These are phyloP conservation scores for Morpho deidamia DNA, from an alignment of 2,888 invertebrate species.

Conservation along the genomic window DNA sequence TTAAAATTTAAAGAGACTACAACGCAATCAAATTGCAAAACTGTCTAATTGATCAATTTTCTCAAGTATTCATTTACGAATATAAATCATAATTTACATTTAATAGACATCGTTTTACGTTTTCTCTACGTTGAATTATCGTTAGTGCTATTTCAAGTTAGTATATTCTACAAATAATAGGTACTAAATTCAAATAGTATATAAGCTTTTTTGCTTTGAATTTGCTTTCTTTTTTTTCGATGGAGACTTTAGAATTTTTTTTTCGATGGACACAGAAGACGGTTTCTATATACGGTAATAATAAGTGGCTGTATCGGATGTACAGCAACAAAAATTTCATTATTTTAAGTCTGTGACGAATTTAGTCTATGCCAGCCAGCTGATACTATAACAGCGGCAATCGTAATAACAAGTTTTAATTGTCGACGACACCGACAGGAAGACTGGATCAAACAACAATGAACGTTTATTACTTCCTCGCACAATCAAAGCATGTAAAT, in stretches of 20 bases:
- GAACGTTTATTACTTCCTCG: slow-evolving; percentile 29
- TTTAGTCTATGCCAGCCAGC: slow-evolving; percentile 35
- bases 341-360: background rate
- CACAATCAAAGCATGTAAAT: slow-evolving; percentile 2
- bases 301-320: too few species aligned
- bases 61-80: background rate
- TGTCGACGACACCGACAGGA: slow-evolving; percentile 39
- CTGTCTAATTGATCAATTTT: background rate
- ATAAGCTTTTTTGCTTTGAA: too few species aligned
- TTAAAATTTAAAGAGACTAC: too few species aligned
- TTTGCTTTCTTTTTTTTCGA: too few species aligned
- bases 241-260: too few species aligned
- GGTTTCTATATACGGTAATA: too few species aligned
- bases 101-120: background rate
- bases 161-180: too few species aligned
- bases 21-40: background rate
- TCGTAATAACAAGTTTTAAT: slow-evolving; percentile 43
- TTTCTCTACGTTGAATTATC: too few species aligned
- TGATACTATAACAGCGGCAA: slow-evolving; percentile 40
- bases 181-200: too few species aligned
- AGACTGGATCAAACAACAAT: slow-evolving; percentile 40
- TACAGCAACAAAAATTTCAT: too few species aligned
- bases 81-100: background rate
- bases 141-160: too few species aligned
- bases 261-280: too few species aligned